Conservation (phyloP, 2,797 vertebrate species). For the Chaetodon trifasciatus region DNA sequence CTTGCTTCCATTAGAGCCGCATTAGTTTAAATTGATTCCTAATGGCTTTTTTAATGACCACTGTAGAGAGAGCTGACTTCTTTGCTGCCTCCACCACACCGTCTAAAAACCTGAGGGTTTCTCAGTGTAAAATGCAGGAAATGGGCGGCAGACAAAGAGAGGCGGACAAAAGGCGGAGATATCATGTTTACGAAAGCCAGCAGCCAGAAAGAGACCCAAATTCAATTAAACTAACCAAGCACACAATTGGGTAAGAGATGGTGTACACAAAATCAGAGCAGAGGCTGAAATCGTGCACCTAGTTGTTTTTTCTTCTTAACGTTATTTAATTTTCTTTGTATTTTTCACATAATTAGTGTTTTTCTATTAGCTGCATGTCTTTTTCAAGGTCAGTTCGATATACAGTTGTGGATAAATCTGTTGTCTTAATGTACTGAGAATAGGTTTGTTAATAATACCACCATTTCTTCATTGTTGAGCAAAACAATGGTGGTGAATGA, state of each 20-base stretch:
- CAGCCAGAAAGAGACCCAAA: neutral
- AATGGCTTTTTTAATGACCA: conserved; percentile 79
- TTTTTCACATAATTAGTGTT: neutral
- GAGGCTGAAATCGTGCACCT: neutral
- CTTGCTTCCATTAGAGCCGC: conserved; percentile 79
- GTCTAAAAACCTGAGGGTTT: conserved; percentile 37
- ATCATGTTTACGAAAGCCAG: conserved; percentile 32
- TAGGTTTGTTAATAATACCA: neutral
- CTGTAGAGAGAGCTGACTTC: conserved; percentile 56
- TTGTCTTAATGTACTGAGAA: neutral
- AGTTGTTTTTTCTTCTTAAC: neutral
- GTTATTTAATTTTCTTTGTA: neutral
- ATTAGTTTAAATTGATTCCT: conserved; percentile 81
- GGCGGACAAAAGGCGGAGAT: conserved; percentile 18
- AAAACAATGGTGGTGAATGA: neutral
- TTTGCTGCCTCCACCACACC: conserved; percentile 40
- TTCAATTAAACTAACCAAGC: neutral
- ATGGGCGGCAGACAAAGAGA: neutral
- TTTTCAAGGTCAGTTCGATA: neutral
- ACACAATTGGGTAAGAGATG: neutral
- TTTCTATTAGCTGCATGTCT: neutral
- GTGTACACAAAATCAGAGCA: neutral
- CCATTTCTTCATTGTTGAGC: neutral
- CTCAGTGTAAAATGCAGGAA: conserved; percentile 35
- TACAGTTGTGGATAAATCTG: neutral